Evolutionary conservation across 2,888 invertebrate species (phyloP), one percentile per base, ranked within the genome.

Genomic region (Scaeva pyrastri): DNA sequence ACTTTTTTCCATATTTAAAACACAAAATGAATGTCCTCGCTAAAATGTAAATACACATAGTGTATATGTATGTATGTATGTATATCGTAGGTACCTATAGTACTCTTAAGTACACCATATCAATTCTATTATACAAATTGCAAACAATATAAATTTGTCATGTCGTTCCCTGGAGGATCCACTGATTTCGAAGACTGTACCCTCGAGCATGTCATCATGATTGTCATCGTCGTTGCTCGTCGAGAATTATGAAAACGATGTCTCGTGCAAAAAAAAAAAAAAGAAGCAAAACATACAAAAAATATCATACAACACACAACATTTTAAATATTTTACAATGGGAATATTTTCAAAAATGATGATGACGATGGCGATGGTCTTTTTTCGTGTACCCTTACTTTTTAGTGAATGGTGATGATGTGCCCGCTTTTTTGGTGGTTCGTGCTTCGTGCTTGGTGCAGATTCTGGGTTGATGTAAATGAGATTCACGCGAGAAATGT

Each of bases 91-190:
- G 2, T 6, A 16, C 14, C 41, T 43, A 43, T 5, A 12, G 31
- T 4, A 14, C 19, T 2, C 12, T 45, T 16, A 41, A 23, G 41
- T 64, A 26, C 31, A 2, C 16, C 26, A 45, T 45, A 64, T 48
- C 48, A 48, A 48, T 71, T 68, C 78, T 77, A 48, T 71, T 68
- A 77, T 81, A 86, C 86, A 86, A 86, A 78, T 82, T 81, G 86
- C 78, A 45, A 86, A 82, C 86, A 86, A 86, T 86, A 86, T 78
- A 82, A 86, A 86, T 86, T 86, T 86, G 86, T 78, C 82, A 78
- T 86, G 75, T 75, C 78, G 82, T 78, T 86, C 81, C 85, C 85
- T 81, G 62, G 85, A 86, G 85, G 62, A 73, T 73, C 85, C 85
- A 41, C 62, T 77, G 85, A 86, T 73, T 86, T 70, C 55, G 81